phyloP scores from a whole-genome alignment of 2,113 vertebrate genomes.

The Dicerorhinus sumatrensis region DNA sequence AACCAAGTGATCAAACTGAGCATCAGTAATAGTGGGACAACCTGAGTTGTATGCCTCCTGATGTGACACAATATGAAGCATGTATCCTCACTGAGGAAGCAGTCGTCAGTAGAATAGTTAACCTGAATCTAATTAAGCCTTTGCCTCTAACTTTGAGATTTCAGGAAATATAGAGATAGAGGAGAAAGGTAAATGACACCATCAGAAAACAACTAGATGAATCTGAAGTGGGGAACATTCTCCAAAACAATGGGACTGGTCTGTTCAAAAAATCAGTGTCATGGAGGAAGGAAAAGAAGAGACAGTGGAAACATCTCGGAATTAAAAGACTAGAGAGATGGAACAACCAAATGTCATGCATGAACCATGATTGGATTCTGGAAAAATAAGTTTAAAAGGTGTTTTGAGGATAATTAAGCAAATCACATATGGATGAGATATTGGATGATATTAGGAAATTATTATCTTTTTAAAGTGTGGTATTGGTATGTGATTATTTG shows the following conservation, averaged over 20 bases:
- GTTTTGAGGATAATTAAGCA: not conserved
- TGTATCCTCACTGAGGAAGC: not conserved
- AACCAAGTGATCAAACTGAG: not conserved
- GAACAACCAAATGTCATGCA: not conserved
- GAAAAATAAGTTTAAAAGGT: not conserved
- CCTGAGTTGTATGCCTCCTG: not conserved
- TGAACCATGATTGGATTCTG: not conserved
- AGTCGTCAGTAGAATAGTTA: not conserved
- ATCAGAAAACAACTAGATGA: not conserved
- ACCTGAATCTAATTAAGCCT: not conserved
- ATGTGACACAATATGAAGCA: not conserved
- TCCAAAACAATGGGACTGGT: not conserved
- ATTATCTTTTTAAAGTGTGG: not conserved
- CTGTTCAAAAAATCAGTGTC: not conserved
- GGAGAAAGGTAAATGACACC: not conserved
- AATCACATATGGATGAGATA: not conserved
- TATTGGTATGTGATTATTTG: not conserved
- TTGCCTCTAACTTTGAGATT: not conserved
- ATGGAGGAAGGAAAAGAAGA: not conserved
- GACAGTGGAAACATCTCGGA: not conserved
- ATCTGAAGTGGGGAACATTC: not conserved
- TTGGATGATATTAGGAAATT: not conserved
- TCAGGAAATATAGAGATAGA: not conserved
- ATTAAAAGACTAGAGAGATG: not conserved
- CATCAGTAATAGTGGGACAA: not conserved